Conservation (phyloP, 2,797 vertebrate species). For the Pipistrellus nathusii region DNA sequence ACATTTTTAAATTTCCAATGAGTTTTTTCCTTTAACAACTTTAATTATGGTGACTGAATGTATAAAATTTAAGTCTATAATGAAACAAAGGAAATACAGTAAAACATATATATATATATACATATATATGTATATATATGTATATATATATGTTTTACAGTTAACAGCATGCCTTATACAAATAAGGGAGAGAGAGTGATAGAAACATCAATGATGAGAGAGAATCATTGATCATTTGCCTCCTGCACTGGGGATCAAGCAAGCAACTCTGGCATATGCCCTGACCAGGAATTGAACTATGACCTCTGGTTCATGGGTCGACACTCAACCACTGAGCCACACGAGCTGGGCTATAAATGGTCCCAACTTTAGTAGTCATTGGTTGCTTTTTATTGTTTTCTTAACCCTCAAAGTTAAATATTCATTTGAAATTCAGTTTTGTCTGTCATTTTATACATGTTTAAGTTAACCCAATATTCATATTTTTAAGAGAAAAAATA, state of each 20-base stretch:
- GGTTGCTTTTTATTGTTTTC: not conserved
- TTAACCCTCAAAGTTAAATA: not conserved
- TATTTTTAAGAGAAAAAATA: not conserved
- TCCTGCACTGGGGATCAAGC: too few species aligned
- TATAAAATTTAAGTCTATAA: not conserved
- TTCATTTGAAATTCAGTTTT: not conserved
- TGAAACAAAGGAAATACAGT: not conserved
- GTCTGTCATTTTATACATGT: not conserved
- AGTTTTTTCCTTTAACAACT: not conserved
- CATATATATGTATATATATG: too few species aligned
- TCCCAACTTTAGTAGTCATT: not conserved
- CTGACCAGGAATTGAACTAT: too few species aligned
- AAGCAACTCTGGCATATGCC: too few species aligned
- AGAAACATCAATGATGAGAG: too few species aligned
- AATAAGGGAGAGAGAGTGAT: not conserved
- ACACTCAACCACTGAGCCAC: too few species aligned
- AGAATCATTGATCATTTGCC: too few species aligned
- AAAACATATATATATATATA: too few species aligned
- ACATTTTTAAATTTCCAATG: not conserved
- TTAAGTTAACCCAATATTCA: not conserved
- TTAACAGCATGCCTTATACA: not conserved
- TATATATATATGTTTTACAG: too few species aligned
- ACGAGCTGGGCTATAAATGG: not conserved
- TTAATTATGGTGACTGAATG: not conserved
- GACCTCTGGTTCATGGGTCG: too few species aligned